Base-by-base conservation (phyloP, 2,888 invertebrate species). In the Villa cingulata region DNA sequence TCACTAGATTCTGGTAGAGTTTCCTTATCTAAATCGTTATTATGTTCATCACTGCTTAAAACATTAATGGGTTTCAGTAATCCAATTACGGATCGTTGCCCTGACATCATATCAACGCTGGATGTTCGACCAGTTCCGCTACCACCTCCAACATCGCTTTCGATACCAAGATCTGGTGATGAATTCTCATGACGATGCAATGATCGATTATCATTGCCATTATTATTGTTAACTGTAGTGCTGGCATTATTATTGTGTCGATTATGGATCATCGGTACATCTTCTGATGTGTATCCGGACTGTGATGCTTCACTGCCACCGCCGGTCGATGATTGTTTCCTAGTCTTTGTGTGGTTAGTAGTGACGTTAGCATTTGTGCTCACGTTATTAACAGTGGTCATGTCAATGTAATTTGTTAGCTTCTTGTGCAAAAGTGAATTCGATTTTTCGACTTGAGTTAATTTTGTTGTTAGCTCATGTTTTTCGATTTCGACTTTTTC, bases 151-250 rank as follows among this genome's bases (percentile, higher is more conserved):
- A 75, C 76, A 62, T 89, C 89, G 59, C 88, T 89, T 62, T 89
- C 89, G 53, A 90, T 89, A n/a, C 89, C 89, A 59, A 88, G 76
- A 68, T 90, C 90, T 0, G 90, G 89, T 0, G 89, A 89, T 1
- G 82, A 72, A 56, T 72, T 76, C 14, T 70, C 70, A 10, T 70
- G 63, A 6, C 48, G 48, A 37, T 45, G 43, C 19, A 20, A 17
- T 14, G 23, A 39, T 5, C 65, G 59, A 15, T 59, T 59, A 4
- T 53, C 53, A n/a, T 54, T 51, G 12, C 41, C 52, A 17, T 37
- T 41, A 17, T 9, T 16, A 7, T 19, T 12, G 10, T 32, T 39
- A 9, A 10, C 7, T 12, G 10, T 12, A 32, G 7, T 3, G 10
- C 29, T 32, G 12, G 9, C 29, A 32, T 2, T 29, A 9, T 29